phyloP scores from a whole-genome alignment of 2,113 vertebrate species.

The Asarcornis scutulata region DNA sequence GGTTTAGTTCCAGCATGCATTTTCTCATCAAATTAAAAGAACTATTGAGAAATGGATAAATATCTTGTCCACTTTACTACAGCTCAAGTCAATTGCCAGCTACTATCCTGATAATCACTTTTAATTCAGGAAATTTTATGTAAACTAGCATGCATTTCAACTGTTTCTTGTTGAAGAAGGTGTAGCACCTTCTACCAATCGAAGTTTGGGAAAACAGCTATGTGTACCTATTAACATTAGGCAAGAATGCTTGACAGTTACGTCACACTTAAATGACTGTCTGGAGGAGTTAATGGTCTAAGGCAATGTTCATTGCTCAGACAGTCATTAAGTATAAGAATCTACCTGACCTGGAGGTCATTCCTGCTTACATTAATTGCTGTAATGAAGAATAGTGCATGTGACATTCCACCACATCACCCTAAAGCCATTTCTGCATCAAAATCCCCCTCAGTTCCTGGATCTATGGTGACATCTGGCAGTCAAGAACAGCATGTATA shows the following conservation, averaged over 20 bases:
- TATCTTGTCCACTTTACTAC: not conserved
- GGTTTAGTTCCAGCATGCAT: not conserved
- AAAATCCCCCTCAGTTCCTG: not conserved
- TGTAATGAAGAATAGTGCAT: not conserved
- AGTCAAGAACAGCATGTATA: not conserved
- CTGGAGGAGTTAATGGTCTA: conserved; percentile 2
- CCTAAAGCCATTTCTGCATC: not conserved
- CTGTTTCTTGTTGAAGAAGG: not conserved
- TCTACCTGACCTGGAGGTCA: conserved; percentile 29
- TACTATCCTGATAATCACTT: not conserved
- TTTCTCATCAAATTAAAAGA: not conserved
- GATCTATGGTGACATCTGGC: not conserved
- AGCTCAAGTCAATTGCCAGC: not conserved
- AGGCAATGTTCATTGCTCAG: not conserved
- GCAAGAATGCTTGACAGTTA: not conserved
- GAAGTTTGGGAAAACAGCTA: not conserved
- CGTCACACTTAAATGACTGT: not conserved
- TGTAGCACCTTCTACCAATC: fast-evolving
- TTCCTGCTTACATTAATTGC: conserved; percentile 25
- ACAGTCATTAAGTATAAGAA: conserved; percentile 16
- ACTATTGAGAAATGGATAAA: not conserved
- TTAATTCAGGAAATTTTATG: not conserved
- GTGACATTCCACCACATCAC: not conserved
- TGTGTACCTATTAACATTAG: not conserved
- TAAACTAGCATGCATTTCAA: not conserved